A percentile compares a stretch with the other conserved stretches of the same genome.
Evolutionary conservation across 2,113 vertebrate species (phyloP).

Genomic region (Festucalex cinctus): DNA sequence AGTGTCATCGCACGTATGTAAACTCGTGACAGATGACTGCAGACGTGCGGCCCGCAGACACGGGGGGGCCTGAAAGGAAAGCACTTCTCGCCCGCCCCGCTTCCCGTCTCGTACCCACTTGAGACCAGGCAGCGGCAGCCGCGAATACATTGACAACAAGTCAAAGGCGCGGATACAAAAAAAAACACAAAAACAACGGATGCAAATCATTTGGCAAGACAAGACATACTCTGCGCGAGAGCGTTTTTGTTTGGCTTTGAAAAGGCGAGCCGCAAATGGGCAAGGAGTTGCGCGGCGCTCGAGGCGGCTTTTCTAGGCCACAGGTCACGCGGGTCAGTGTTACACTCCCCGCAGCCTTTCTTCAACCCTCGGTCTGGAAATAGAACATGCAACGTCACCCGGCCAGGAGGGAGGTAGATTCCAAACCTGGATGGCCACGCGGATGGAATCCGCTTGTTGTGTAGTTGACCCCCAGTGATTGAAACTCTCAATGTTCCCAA

Average conservation of each 20-base stretch:
- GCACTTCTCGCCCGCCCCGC: constrained; percentile 51
- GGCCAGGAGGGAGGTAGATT: constrained; percentile 63
- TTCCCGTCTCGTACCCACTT: constrained; percentile 50
- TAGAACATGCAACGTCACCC: constrained; percentile 73
- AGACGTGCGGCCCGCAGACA: constrained; percentile 73
- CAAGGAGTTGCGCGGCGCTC: constrained; percentile 60
- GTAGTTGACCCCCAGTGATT: constrained; percentile 63
- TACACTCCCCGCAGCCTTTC: constrained; percentile 73
- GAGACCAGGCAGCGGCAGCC: constrained; percentile 51
- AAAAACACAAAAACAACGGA: constrained; percentile 41
- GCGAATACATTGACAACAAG: constrained; percentile 64
- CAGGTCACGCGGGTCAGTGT: constrained; percentile 74
- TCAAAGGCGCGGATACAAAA: constrained; percentile 58
- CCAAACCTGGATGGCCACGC: constrained; percentile 64
- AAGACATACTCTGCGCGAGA: constrained; percentile 37
- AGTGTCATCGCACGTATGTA: constrained; percentile 78
- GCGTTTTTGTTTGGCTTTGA: constrained; percentile 48
- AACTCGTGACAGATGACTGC: constrained; percentile 79
- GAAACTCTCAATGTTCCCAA: constrained; percentile 61
- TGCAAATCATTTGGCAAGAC: constrained; percentile 72
- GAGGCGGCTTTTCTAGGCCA: constrained; percentile 73
- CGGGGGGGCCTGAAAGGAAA: constrained; percentile 63
- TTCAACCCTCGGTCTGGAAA: constrained; percentile 73
- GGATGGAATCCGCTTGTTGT: constrained; percentile 61
- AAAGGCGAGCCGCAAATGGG: constrained; percentile 60